phyloP scores from a whole-genome alignment of 2,888 invertebrate genomes.

The Pollenia amentaria region DNA sequence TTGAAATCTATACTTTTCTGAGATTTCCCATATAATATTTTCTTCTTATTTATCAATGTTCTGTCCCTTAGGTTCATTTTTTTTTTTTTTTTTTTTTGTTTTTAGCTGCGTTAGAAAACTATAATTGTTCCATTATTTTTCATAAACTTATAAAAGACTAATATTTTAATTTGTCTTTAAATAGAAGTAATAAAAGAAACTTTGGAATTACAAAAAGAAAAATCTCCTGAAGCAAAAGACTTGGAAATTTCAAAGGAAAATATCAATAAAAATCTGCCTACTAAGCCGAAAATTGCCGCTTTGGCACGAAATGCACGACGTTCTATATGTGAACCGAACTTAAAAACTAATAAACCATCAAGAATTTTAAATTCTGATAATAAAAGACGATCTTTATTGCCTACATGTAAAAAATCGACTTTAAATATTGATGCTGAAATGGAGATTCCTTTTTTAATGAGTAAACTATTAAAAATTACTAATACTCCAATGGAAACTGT shows the following conservation, averaged over 20 bases:
- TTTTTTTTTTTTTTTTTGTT: too few species aligned
- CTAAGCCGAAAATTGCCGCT: slow-evolving; percentile 42
- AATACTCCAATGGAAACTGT: slow-evolving; percentile 40
- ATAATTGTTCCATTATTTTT: too few species aligned
- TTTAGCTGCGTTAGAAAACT: too few species aligned
- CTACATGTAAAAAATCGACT: slow-evolving; percentile 46
- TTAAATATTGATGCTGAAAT: slow-evolving; percentile 67
- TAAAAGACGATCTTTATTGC: slow-evolving; percentile 67
- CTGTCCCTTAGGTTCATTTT: too few species aligned
- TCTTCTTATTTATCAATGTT: too few species aligned
- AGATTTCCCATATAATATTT: too few species aligned
- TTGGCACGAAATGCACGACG: slow-evolving; percentile 34
- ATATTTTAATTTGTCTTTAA: not conserved
- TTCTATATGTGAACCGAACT: slow-evolving; percentile 73
- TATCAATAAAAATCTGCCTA: not conserved
- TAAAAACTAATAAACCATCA: slow-evolving; percentile 74
- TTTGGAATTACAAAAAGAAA: not conserved
- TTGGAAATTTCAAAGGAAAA: slow-evolving; percentile 3
- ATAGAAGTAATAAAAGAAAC: slow-evolving; percentile 15
- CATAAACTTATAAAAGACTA: too few species aligned
- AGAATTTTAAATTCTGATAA: slow-evolving; percentile 56
- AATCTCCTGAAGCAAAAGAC: slow-evolving; percentile 50
- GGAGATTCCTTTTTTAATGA: slow-evolving; percentile 79
- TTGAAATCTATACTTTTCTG: too few species aligned
- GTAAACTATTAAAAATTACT: slow-evolving; percentile 78